Conservation (phyloP, 2,797 vertebrate species). For the Gila robusta region DNA sequence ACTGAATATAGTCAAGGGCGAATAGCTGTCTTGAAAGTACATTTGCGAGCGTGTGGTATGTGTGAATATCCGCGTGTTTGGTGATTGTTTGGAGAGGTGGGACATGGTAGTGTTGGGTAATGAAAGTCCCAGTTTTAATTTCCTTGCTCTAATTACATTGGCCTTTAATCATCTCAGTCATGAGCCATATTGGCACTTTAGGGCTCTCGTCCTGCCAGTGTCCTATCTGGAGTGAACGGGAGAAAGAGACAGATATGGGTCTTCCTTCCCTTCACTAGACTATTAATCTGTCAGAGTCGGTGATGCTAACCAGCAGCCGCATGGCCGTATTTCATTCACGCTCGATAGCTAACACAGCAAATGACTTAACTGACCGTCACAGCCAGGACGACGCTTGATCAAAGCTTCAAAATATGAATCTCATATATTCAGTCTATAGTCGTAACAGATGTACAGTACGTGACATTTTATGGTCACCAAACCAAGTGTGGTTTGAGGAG, state of each 20-base stretch:
- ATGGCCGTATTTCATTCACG: conserved; percentile 30
- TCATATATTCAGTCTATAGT: background rate
- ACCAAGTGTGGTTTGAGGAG: background rate
- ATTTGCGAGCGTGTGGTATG: conserved; percentile 20
- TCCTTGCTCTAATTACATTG: conserved; percentile 92
- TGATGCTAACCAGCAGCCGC: conserved; percentile 53
- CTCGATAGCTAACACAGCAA: conserved; percentile 41
- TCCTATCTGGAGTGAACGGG: conserved; percentile 82
- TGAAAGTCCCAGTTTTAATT: conserved; percentile 88
- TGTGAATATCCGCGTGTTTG: conserved; percentile 50
- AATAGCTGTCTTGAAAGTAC: conserved; percentile 20
- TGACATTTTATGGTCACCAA: background rate
- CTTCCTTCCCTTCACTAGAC: conserved; percentile 27
- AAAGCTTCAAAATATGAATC: conserved; percentile 6
- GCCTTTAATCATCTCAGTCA: conserved; percentile 95
- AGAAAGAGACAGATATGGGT: conserved; percentile 35
- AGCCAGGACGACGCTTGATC: conserved; percentile 12
- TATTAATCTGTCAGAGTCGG: conserved; percentile 59
- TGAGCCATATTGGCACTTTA: conserved; percentile 89
- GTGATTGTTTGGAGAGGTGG: conserved; percentile 64
- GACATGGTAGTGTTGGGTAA: conserved; percentile 79
- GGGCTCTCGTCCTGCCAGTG: conserved; percentile 83
- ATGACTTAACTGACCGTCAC: conserved; percentile 26
- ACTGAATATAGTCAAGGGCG: background rate
- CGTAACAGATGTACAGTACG: background rate